Percentiles rank a stretch among this genome's conserved stretches.
These are phyloP conservation scores for Atopsyche davidsoni DNA, from an alignment of 1,140 invertebrate genomes.

Conservation along the genomic window DNA sequence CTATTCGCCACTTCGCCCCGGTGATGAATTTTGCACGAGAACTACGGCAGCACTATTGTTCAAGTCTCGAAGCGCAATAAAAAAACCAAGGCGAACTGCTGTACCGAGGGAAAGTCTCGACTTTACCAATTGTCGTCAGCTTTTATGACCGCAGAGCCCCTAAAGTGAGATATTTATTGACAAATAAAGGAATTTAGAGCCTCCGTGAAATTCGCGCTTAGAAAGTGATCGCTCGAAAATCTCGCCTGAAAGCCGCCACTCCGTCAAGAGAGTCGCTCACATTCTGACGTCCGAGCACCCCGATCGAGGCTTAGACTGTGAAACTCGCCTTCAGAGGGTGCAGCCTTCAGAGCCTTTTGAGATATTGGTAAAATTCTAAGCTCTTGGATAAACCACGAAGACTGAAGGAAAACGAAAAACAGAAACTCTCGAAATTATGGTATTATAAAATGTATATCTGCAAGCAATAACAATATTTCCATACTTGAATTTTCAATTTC, in stretches of 20 bases:
- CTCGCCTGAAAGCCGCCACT: background rate
- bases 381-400: background rate
- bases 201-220: background rate
- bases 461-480: background rate
- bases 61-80: too few species aligned
- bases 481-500: slow-evolving; percentile 9
- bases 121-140: slow-evolving; percentile 19
- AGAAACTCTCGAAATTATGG: slow-evolving; percentile 8
- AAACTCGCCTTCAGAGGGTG: slow-evolving; percentile 4
- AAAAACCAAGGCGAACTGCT: too few species aligned
- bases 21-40: too few species aligned
- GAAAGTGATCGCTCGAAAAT: background rate
- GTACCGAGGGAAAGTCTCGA: background rate
- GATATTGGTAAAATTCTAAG: background rate
- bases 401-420: slow-evolving; percentile 4
- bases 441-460: slow-evolving; percentile 2
- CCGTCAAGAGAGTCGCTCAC: background rate
- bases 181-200: slow-evolving; percentile 20
- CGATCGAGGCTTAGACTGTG: background rate
- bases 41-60: too few species aligned
- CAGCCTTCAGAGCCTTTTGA: slow-evolving; percentile 4
- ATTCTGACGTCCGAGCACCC: slow-evolving; percentile 3
- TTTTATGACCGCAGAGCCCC: slow-evolving; percentile 11
- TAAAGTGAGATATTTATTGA: slow-evolving; percentile 20
- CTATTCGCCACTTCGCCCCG: too few species aligned